phyloP scores from a whole-genome alignment of 2,797 vertebrate species.

The Phoebastria nigripes region DNA sequence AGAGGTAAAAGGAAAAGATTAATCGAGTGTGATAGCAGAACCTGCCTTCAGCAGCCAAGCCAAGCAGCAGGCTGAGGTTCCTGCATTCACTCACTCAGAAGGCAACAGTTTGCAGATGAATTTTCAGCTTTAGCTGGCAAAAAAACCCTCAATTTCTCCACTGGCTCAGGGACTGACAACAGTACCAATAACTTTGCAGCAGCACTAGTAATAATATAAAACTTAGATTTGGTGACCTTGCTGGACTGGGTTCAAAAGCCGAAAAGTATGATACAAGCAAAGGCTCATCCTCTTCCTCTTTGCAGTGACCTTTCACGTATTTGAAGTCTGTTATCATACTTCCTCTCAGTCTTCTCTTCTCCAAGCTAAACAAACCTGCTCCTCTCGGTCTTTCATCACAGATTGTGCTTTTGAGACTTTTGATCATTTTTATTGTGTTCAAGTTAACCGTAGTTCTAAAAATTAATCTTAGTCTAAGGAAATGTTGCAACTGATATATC shows the following conservation, averaged over 20 bases:
- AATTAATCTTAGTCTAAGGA: not conserved
- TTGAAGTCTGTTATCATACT: not conserved
- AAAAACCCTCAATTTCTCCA: not conserved
- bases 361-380: not conserved
- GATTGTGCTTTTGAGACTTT: not conserved
- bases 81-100: not conserved
- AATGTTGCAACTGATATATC: not conserved
- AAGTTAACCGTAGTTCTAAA: not conserved
- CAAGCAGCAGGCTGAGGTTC: not conserved
- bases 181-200: not conserved
- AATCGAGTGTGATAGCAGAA: not conserved
- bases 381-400: not conserved
- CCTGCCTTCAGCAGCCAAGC: not conserved
- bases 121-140: not conserved
- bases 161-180: not conserved
- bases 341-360: not conserved
- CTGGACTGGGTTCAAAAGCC: not conserved
- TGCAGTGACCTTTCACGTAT: not conserved
- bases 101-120: not conserved
- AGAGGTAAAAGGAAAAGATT: not conserved
- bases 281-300: not conserved
- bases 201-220: not conserved
- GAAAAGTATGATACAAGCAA: not conserved
- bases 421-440: not conserved
- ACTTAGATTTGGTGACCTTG: not conserved